phyloP scores from a whole-genome alignment of 2,797 vertebrate species.

The Huso huso region DNA sequence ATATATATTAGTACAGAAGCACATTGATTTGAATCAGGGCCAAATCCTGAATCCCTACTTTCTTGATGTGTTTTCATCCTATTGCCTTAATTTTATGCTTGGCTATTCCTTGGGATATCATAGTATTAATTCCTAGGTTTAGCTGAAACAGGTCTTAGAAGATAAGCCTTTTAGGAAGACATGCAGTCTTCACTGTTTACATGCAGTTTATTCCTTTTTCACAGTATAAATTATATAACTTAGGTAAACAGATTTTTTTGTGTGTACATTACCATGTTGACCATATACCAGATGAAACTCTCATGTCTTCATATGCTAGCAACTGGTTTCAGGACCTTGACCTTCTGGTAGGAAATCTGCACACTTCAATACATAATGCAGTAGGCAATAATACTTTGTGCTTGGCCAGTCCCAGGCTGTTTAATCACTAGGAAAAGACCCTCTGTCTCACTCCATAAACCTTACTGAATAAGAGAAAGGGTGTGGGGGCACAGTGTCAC shows the following conservation, averaged over 20 bases:
- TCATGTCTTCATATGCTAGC: conserved; percentile 56
- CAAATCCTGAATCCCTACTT: conserved; percentile 52
- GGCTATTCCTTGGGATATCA: conserved; percentile 75
- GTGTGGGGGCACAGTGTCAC: conserved; percentile 75
- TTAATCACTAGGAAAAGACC: conserved; percentile 75
- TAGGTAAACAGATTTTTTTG: background rate
- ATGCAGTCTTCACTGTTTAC: conserved; percentile 60
- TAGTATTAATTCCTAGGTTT: conserved; percentile 75
- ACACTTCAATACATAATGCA: conserved; percentile 76
- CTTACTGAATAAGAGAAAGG: conserved; percentile 79
- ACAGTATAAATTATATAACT: conserved; percentile 13
- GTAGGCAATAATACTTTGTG: conserved; percentile 71
- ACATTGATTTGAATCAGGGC: conserved; percentile 16
- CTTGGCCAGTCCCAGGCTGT: conserved; percentile 64
- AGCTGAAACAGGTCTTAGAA: conserved; percentile 69
- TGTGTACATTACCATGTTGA: conserved; percentile 3
- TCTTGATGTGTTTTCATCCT: conserved; percentile 76
- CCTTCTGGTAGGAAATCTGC: conserved; percentile 53
- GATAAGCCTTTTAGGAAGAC: conserved; percentile 65
- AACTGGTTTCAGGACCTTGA: conserved; percentile 60
- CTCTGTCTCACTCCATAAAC: conserved; percentile 90
- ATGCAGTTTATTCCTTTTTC: conserved; percentile 15
- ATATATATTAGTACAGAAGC: no score
- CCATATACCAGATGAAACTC: conserved; percentile 24
- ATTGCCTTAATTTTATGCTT: conserved; percentile 81